phyloP scores from a whole-genome alignment of 2,888 invertebrate genomes.

The Orchestes rusci region DNA sequence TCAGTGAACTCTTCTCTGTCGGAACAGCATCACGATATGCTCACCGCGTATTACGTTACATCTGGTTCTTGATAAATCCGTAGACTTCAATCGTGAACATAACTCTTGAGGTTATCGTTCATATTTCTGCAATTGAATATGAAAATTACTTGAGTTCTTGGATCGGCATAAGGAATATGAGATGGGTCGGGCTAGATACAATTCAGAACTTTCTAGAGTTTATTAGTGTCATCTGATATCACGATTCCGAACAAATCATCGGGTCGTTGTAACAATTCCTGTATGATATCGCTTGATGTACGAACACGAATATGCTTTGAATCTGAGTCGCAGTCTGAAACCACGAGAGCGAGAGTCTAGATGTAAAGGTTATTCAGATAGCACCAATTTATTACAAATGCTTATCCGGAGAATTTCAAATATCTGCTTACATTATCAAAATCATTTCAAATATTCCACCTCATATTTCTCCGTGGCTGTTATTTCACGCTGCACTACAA shows the following conservation, averaged over 20 bases:
- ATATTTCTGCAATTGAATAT: slow-evolving; percentile 24
- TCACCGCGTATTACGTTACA: slow-evolving; percentile 37
- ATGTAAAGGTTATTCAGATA: no score
- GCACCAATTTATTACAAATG: no score
- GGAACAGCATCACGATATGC: no score
- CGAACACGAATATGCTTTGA: slow-evolving; percentile 10
- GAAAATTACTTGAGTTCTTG: slow-evolving; percentile 17
- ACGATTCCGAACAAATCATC: slow-evolving; percentile 8
- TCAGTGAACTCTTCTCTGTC: no score
- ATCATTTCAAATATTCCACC: no score
- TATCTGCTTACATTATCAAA: no score
- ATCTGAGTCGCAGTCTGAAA: no score
- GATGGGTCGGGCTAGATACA: slow-evolving; percentile 17
- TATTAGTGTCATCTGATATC: slow-evolving; percentile 21
- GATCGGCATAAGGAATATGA: slow-evolving; percentile 14
- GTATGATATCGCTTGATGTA: slow-evolving; percentile 8
- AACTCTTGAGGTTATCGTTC: slow-evolving; percentile 29
- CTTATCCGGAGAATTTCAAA: no score
- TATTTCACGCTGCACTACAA: no score
- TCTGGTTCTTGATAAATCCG: slow-evolving; percentile 36
- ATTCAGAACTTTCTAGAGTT: slow-evolving; percentile 20
- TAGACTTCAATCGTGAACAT: slow-evolving; percentile 33
- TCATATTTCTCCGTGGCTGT: no score
- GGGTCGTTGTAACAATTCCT: slow-evolving; percentile 3
- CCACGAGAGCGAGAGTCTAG: no score